These are phyloP conservation scores for Gymnobelideus leadbeateri DNA, from an alignment of 2,113 vertebrate genomes.

Conservation along the genomic window DNA sequence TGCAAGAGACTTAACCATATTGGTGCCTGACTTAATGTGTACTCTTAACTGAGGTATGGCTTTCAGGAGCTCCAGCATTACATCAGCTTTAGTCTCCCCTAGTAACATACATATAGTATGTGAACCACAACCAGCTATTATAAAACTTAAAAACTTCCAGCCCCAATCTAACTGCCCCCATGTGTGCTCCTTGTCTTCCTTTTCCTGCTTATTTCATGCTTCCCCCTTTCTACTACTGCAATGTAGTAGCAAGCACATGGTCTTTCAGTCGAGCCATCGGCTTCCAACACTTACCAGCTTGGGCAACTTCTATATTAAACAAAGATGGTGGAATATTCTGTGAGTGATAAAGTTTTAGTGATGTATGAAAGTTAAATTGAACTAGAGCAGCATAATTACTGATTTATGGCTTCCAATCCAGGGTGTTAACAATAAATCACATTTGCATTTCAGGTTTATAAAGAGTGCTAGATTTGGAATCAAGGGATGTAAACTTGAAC, in stretches of 20 bases:
- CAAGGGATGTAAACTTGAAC: background rate
- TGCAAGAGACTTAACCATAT: background rate
- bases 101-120: background rate
- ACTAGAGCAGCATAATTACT: background rate
- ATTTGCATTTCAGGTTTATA: background rate
- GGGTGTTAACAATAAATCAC: background rate
- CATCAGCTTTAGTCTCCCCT: background rate
- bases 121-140: background rate
- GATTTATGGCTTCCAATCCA: background rate
- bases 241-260: background rate
- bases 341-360: background rate
- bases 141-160: background rate
- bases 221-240: background rate
- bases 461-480: background rate
- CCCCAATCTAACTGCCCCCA: background rate
- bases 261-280: background rate
- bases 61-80: background rate
- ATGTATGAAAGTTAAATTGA: background rate
- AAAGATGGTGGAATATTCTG: background rate
- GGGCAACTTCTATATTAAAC: background rate
- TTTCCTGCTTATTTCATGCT: background rate
- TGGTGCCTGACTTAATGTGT: background rate
- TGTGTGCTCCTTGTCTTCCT: background rate
- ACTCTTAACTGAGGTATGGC: background rate
- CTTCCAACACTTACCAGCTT: background rate